Evolutionary conservation across 2,888 invertebrate genomes (phyloP), one percentile per base, ranked within the genome.

Genomic region (Thera britannica): DNA sequence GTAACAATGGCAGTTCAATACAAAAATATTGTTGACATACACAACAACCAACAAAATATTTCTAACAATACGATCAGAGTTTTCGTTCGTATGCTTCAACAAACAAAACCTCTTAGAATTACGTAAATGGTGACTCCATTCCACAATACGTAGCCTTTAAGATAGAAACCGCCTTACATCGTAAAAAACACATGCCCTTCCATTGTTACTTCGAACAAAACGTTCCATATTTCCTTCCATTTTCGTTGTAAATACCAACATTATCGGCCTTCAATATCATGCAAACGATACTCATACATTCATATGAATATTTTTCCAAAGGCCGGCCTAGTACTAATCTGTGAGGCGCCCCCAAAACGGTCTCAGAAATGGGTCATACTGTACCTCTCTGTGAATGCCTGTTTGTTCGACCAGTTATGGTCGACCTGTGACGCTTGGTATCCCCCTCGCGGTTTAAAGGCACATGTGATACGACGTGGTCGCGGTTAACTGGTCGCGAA

Each of bases 331-430:
- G 82, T 83, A 84, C 87, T 87, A 88, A 89, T 88, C 81, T 86
- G 81, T 77, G 76, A 81, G 79, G 75, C 73, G 79, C 79, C 79
- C 84, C 85, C 84, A 85, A 87, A 88, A 84, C 82, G 83, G 72
- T 77, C 79, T 73, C 75, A 79, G 81, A 89, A 90, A 84, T 89
- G 85, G 89, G 88, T 88, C 89, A 82, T 81, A 73, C 79, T 80
- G 80, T 84, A 85, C 87, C 84, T 85, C 86, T 80, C 79, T 79
- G 77, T 82, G 81, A 84, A 85, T 83, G 85, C 84, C 63, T 68
- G 72, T 73, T 73, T 78, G 78, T 74, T 58, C 65, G 59, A 56
- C 84, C 86, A 82, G 55, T 65, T 9, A 77, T 78, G 5, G 36
- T 41, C 69, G 84, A 80, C 61, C 83, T 74, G 38, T 61, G 58